These are phyloP conservation scores for Cheilosia vernalis DNA, from an alignment of 2,888 invertebrate genomes.

Conservation along the genomic window DNA sequence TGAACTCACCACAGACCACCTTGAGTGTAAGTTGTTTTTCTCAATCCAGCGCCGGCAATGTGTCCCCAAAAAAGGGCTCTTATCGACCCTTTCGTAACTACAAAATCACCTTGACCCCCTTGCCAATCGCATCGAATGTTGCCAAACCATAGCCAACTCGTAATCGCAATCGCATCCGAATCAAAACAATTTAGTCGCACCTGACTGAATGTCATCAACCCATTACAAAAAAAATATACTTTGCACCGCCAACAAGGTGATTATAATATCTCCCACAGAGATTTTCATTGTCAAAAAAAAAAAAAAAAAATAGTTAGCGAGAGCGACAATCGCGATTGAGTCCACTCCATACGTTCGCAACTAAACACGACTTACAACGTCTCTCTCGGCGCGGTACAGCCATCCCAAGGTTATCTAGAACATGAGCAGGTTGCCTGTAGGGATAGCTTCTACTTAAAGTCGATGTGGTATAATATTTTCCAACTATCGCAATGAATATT, in stretches of 20 bases:
- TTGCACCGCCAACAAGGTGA: slow-evolving; percentile 30
- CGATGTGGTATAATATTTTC: slow-evolving; percentile 18
- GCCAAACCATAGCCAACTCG: slow-evolving; percentile 9
- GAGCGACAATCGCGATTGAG: slow-evolving; percentile 24
- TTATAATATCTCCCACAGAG: slow-evolving; percentile 49
- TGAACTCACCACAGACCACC: neutral
- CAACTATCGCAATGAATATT: slow-evolving; percentile 51
- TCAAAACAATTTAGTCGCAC: slow-evolving; percentile 29
- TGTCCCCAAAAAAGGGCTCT: slow-evolving; percentile 34
- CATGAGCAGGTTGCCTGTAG: slow-evolving; percentile 47
- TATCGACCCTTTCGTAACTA: slow-evolving; percentile 34
- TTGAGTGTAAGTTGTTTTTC: neutral
- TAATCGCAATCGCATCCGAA: neutral
- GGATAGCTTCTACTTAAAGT: slow-evolving; percentile 17
- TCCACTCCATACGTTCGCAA: slow-evolving; percentile 30
- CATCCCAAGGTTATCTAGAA: slow-evolving; percentile 68
- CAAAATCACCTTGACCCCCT: slow-evolving; percentile 52
- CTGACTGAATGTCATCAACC: slow-evolving; percentile 57
- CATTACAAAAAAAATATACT: slow-evolving; percentile 18
- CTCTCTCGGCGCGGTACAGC: slow-evolving; percentile 5
- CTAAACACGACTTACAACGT: slow-evolving; percentile 59
- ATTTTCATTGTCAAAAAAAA: slow-evolving; percentile 47
- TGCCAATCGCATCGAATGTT: neutral
- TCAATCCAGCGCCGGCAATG: neutral
- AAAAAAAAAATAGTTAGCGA: slow-evolving; percentile 6